Conservation (phyloP, 1,140 invertebrate species). For the Samia ricini region DNA sequence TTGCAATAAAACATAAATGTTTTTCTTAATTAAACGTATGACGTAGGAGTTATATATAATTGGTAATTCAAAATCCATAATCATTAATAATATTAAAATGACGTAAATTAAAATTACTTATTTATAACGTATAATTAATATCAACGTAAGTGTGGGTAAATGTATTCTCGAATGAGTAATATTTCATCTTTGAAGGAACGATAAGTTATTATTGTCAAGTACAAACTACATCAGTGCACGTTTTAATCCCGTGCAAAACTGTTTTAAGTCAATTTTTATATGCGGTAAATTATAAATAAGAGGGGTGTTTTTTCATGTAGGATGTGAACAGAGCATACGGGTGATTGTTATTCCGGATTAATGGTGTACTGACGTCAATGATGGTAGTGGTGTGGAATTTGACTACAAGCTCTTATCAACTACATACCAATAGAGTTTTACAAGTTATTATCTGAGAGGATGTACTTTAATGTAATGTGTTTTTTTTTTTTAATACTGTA, state of each 20-base stretch:
- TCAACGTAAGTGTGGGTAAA: too few relatives aligned
- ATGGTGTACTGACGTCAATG: slow-evolving; percentile 30
- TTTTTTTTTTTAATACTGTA: too few relatives aligned
- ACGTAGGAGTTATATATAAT: too few relatives aligned
- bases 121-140: too few relatives aligned
- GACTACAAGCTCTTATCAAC: slow-evolving; percentile 23
- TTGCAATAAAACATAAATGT: too few relatives aligned
- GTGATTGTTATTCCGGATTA: slow-evolving; percentile 30
- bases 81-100: too few relatives aligned
- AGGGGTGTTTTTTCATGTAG: slow-evolving; percentile 18
- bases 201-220: neutral
- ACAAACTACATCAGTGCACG: neutral
- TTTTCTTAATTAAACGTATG: too few relatives aligned
- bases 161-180: too few relatives aligned
- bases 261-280: slow-evolving; percentile 6
- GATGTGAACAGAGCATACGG: slow-evolving; percentile 19
- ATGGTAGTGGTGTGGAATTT: slow-evolving; percentile 17
- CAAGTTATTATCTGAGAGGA: neutral
- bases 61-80: too few relatives aligned
- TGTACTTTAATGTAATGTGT: too few relatives aligned
- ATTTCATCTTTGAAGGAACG: too few relatives aligned
- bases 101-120: too few relatives aligned
- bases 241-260: neutral
- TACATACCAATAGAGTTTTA: neutral
- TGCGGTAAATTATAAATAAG: slow-evolving; percentile 18